Evolutionary conservation across 2,888 invertebrate species (phyloP).

Genomic region (Pantelozetes paolii): DNA sequence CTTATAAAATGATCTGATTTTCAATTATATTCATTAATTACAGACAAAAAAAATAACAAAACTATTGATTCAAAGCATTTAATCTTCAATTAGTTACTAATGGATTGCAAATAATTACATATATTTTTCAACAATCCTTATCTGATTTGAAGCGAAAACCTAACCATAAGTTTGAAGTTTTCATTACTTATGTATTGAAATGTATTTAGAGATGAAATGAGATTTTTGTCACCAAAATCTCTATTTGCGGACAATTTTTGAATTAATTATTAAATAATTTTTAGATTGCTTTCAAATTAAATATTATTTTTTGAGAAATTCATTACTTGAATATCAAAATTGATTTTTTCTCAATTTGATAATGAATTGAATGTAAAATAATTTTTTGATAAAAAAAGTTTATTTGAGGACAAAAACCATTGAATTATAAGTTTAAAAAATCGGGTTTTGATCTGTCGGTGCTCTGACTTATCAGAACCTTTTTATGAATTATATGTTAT

Average conservation of each 20-base stretch:
- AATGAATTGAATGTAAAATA: background rate
- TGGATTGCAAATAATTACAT: constrained; percentile 29
- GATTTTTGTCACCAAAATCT: background rate
- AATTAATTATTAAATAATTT: too few species aligned
- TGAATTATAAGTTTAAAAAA: background rate
- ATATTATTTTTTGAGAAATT: too few species aligned
- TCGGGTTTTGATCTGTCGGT: background rate
- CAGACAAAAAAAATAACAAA: background rate
- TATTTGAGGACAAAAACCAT: background rate
- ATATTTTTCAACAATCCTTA: background rate
- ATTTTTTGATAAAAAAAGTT: background rate
- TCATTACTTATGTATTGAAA: background rate
- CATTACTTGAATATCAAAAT: background rate
- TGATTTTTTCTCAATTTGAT: background rate
- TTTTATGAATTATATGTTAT: constrained; percentile 10
- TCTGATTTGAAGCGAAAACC: background rate
- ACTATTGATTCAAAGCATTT: constrained; percentile 11
- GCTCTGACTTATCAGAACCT: background rate
- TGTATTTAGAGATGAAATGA: too few species aligned
- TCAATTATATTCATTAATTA: constrained; percentile 18
- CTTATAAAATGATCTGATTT: background rate
- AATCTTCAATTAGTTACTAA: constrained; percentile 29
- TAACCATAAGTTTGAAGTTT: background rate
- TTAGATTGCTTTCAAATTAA: too few species aligned
- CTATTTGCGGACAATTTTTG: too few species aligned